Conservation (phyloP, 2,888 invertebrate species). For the Agonum fuliginosum region DNA sequence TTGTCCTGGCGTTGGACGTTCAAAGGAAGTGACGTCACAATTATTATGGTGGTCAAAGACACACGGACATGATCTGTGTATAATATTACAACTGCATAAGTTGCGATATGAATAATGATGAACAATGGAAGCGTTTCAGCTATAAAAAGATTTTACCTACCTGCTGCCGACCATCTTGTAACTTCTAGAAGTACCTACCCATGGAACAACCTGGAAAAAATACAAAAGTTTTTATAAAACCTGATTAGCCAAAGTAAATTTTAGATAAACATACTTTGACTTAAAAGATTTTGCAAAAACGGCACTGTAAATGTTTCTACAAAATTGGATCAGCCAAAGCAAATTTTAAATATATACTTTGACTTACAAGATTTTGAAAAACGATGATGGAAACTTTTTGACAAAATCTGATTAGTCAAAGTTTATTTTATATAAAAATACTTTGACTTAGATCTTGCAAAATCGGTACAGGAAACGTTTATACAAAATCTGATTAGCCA, state of each 20-base stretch:
- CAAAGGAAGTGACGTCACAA: slow-evolving; percentile 57
- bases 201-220: background rate
- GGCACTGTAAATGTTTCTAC: too few species aligned
- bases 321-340: too few species aligned
- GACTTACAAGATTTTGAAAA: too few species aligned
- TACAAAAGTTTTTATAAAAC: background rate
- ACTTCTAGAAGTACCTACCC: background rate
- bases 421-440: too few species aligned
- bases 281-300: too few species aligned
- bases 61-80: slow-evolving; percentile 58
- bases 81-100: slow-evolving; percentile 55
- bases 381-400: too few species aligned
- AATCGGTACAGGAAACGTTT: too few species aligned
- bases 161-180: background rate
- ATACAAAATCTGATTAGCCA: too few species aligned
- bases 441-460: too few species aligned
- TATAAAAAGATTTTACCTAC: slow-evolving; percentile 22
- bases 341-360: too few species aligned
- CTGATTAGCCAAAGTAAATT: background rate
- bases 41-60: slow-evolving; percentile 60
- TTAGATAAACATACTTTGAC: too few species aligned
- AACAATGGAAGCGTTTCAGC: slow-evolving; percentile 3
- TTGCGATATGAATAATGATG: slow-evolving; percentile 49
- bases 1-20: slow-evolving; percentile 49
- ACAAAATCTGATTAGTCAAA: too few species aligned